Evolutionary conservation across 2,888 invertebrate species (phyloP), one percentile per base, ranked within the genome.

Genomic region (Apodemia duryi): DNA sequence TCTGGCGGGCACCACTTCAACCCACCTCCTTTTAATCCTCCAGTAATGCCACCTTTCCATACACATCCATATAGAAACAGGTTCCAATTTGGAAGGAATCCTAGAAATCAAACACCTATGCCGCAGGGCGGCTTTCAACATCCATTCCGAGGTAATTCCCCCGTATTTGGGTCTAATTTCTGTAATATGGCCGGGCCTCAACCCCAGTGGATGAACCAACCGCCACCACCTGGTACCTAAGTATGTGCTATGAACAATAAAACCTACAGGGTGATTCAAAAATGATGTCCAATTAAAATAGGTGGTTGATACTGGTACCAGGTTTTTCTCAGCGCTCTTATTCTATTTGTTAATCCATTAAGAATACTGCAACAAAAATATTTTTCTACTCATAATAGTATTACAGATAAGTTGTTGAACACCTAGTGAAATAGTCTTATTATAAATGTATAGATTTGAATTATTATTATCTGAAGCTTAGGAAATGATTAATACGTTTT

Each of bases 171-270:
- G 6, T 72, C 84, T 5, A 78, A 74, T 69, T 84, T 74, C 73
- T 82, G 84, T 72, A 77, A 70, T 65, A 70, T 80, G 71, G 64
- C 78, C 6, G 80, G 78, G 0, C 72, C 81, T 0, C 82, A 76
- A 1, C 81, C 85, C 2, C 87, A 82, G 69, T 88, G 89, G 86
- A 73, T 78, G 64, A 81, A 78, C 61, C 82, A 78, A 2, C 91
- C 89, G 0, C 91, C 89, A 0, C 90, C 90, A 0, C 90, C 88
- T 6, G 88, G 88, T 54, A 89, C 89, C 38, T 91, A 89, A 81
- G 71, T 68, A 68, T 73, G 49, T 51, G 49, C n/a, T 21, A 51
- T 51, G 49, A 51, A 51, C 49, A 51, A 51, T 51, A 51, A 51
- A 51, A 51, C 49, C 49, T 51, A 21, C 49, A 51, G 49, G 49